Evolutionary conservation across 1,140 invertebrate genomes (phyloP).

Genomic region (Lamellibrachia luymesi): DNA sequence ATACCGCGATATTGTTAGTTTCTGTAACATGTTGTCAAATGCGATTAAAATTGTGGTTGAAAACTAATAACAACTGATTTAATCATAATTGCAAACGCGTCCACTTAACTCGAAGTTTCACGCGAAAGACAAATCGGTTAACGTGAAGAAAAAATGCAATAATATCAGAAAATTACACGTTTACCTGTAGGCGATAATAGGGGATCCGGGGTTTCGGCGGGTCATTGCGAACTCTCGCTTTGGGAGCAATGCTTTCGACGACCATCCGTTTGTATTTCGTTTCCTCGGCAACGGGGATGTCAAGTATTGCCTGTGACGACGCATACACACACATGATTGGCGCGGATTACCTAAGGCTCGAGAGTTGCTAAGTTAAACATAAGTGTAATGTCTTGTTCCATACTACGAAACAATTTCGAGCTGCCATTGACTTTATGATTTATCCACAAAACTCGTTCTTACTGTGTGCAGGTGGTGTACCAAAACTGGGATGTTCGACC

Average conservation of each 20-base stretch:
- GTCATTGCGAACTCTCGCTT: background rate
- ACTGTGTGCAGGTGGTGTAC: too few relatives aligned
- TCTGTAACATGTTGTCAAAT: background rate
- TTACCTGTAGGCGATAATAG: background rate
- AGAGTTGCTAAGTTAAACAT: background rate
- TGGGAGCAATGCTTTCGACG: background rate
- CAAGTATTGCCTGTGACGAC: background rate
- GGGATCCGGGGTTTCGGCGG: background rate
- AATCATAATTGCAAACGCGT: background rate
- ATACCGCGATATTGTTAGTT: background rate
- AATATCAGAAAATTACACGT: background rate
- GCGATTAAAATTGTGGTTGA: background rate
- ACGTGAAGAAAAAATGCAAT: too few relatives aligned
- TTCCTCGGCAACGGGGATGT: background rate
- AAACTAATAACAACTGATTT: background rate
- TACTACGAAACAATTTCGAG: too few relatives aligned
- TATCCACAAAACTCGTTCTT: too few relatives aligned
- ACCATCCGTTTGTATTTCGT: background rate
- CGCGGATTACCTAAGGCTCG: background rate
- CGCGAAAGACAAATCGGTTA: too few relatives aligned
- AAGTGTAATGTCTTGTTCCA: too few relatives aligned
- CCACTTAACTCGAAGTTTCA: background rate
- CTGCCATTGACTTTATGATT: too few relatives aligned
- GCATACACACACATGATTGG: background rate
- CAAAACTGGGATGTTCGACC: too few relatives aligned